Evolutionary conservation across 2,113 vertebrate species (phyloP).

Genomic region (Onychostruthus taczanowskii): DNA sequence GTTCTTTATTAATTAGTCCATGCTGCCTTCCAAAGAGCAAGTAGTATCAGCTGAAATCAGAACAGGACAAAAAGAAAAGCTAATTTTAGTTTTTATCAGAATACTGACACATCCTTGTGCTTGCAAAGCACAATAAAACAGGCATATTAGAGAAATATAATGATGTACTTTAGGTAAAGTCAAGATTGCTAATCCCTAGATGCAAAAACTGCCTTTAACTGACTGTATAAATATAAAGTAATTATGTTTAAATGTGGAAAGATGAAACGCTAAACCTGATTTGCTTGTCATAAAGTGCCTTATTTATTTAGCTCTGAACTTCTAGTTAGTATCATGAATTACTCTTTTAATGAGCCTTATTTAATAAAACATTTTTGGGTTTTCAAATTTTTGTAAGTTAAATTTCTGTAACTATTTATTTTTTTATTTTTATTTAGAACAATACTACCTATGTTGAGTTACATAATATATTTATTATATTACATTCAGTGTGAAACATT

Average conservation of each 20-base stretch:
- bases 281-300: not conserved
- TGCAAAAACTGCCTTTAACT: not conserved
- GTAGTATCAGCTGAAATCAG: conserved; percentile 54
- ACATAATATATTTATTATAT: not conserved
- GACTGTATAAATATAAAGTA: not conserved
- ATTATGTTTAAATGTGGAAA: not conserved
- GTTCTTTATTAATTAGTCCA: not conserved
- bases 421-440: not conserved
- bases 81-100: conserved; percentile 61
- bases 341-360: not conserved
- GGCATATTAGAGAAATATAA: conserved; percentile 26
- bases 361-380: not conserved
- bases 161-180: conserved; percentile 33
- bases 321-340: not conserved
- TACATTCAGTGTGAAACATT: not conserved
- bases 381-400: not conserved
- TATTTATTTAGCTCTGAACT: not conserved
- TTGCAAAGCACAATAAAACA: conserved; percentile 40
- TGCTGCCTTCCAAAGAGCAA: conserved; percentile 1
- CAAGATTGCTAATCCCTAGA: not conserved
- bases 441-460: fast-evolving
- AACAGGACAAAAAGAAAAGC: conserved; percentile 54
- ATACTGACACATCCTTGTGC: conserved; percentile 23
- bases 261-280: not conserved
- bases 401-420: not conserved